Conservation (phyloP, 2,113 vertebrate genomes). For the Bombycilla garrulus region DNA sequence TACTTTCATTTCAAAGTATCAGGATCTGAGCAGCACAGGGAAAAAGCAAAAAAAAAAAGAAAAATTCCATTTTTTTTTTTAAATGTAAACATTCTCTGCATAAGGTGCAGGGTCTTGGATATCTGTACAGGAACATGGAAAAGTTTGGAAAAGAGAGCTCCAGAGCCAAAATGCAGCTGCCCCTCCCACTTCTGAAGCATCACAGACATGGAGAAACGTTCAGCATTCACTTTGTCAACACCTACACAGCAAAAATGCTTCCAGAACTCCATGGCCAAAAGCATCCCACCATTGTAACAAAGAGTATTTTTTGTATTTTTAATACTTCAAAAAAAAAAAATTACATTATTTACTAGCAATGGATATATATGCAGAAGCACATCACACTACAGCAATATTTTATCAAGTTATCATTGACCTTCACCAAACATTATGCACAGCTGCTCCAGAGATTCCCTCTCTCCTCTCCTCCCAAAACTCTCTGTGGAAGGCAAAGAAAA, state of each 20-base stretch:
- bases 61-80: background rate
- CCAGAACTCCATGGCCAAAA: slow-evolving; percentile 3
- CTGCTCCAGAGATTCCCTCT: background rate
- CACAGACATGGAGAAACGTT: background rate
- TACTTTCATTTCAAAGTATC: background rate
- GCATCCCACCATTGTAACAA: slow-evolving; percentile 9
- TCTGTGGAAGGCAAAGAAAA: background rate
- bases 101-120: slow-evolving; percentile 48
- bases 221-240: slow-evolving; percentile 22
- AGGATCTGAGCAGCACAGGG: background rate
- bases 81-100: slow-evolving; percentile 61
- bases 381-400: slow-evolving; percentile 24
- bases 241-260: slow-evolving; percentile 23
- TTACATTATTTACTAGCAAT: slow-evolving; percentile 36
- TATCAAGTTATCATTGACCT: background rate
- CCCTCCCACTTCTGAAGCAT: background rate
- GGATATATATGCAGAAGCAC: slow-evolving; percentile 38
- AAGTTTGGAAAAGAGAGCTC: background rate
- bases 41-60: background rate
- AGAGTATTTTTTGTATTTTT: background rate
- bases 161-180: background rate
- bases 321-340: background rate
- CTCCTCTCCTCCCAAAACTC: background rate
- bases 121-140: slow-evolving; percentile 38
- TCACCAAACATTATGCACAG: background rate